Percentiles rank a stretch among this genome's conserved stretches.
phyloP scores from a whole-genome alignment of 2,888 invertebrate genomes.

The Azorinus chamasolen region DNA sequence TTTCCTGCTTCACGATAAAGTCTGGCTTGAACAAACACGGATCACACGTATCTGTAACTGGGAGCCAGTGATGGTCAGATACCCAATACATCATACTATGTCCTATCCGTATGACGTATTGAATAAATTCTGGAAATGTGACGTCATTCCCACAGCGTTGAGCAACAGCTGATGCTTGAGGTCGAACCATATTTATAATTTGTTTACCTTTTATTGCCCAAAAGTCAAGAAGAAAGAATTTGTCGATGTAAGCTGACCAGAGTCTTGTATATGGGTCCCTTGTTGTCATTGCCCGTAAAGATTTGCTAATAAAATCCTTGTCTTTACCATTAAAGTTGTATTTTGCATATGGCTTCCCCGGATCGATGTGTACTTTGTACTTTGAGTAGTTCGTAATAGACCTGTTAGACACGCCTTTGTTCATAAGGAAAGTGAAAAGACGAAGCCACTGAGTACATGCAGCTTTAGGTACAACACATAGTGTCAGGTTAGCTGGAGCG shows the following conservation, averaged over 20 bases:
- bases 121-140: conserved; percentile 72
- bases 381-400: too few relatives aligned
- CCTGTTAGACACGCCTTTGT: too few relatives aligned
- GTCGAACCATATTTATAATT: too few relatives aligned
- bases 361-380: too few relatives aligned
- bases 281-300: conserved; percentile 63
- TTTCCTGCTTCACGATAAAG: conserved; percentile 67
- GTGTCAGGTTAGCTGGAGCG: conserved; percentile 27
- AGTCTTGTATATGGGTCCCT: too few relatives aligned
- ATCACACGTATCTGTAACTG: conserved; percentile 67
- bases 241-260: too few relatives aligned
- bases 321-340: too few relatives aligned
- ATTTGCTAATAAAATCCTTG: conserved; percentile 28
- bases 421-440: conserved; percentile 66
- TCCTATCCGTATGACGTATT: too few relatives aligned
- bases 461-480: too few relatives aligned
- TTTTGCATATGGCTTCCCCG: too few relatives aligned
- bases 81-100: not conserved
- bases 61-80: conserved; percentile 72
- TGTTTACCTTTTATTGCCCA: conserved; percentile 73
- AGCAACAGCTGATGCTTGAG: conserved; percentile 14
- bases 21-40: conserved; percentile 67
- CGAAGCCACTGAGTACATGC: conserved; percentile 75
- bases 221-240: conserved; percentile 70
- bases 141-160: conserved; percentile 70